These are phyloP conservation scores for Choristoneura rosaceana DNA, from an alignment of 2,888 invertebrate species.

Conservation along the genomic window DNA sequence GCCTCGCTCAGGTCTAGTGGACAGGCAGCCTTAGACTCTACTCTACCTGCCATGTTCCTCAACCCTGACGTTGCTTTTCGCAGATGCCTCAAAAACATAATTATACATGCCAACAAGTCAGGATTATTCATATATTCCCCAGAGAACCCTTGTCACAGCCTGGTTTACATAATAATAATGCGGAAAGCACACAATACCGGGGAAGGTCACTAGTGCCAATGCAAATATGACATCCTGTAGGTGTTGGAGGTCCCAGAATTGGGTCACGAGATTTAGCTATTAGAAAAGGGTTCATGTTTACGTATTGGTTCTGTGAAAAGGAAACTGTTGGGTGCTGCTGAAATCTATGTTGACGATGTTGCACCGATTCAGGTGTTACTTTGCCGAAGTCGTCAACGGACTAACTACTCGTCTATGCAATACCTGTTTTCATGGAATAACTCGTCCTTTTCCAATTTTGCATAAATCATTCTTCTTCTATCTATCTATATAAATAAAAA, in stretches of 20 bases:
- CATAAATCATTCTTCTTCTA: too few species aligned
- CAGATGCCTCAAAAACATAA: neutral
- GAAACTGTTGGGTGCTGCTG: too few species aligned
- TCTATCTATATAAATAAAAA: too few species aligned
- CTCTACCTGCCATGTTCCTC: neutral
- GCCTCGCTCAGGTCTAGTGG: too few species aligned
- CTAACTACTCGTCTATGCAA: too few species aligned
- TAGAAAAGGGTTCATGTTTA: neutral
- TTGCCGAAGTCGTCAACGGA: neutral
- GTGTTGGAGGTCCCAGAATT: neutral
- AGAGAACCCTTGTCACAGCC: conserved; percentile 13
- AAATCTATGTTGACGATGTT: neutral
- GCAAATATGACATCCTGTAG: conserved; percentile 23
- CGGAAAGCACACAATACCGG: conserved; percentile 6
- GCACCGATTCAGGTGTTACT: too few species aligned
- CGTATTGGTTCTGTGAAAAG: neutral
- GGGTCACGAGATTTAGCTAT: conserved; percentile 12
- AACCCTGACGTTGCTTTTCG: neutral
- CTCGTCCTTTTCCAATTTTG: too few species aligned
- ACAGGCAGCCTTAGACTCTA: too few species aligned
- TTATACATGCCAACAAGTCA: neutral
- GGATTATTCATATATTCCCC: conserved; percentile 25
- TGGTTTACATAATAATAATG: conserved; percentile 26
- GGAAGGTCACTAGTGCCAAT: conserved; percentile 27
- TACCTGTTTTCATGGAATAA: too few species aligned